Evolutionary conservation across 2,113 vertebrate genomes (phyloP).

Genomic region (Heloderma charlesbogerti): DNA sequence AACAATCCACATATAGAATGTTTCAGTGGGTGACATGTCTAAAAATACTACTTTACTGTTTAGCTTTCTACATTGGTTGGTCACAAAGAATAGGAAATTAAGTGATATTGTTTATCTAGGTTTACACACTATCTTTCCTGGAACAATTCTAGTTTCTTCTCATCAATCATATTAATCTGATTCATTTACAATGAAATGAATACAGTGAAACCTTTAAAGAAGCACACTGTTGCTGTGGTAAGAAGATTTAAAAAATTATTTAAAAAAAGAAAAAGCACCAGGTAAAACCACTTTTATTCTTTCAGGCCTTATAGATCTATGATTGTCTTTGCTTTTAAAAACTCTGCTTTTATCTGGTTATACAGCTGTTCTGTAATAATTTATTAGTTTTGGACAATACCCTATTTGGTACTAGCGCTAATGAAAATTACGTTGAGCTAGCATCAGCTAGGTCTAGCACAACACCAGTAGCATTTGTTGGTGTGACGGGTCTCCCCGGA

Average conservation of each 20-base stretch:
- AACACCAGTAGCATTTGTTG: too few species aligned
- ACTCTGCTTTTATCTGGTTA: background rate
- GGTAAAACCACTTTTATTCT: background rate
- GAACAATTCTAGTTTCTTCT: background rate
- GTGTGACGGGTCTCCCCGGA: too few species aligned
- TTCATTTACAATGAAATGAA: slow-evolving; percentile 2
- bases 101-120: background rate
- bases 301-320: background rate
- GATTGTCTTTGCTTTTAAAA: background rate
- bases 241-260: background rate
- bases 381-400: background rate
- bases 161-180: background rate
- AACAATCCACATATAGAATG: background rate
- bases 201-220: background rate
- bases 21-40: background rate
- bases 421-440: too few species aligned
- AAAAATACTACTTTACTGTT: background rate
- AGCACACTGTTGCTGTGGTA: background rate
- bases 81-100: background rate
- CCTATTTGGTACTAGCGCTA: too few species aligned
- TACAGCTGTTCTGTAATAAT: background rate
- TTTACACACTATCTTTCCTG: background rate
- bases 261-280: background rate
- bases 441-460: too few species aligned
- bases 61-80: background rate